Evolutionary conservation across 2,888 invertebrate species (phyloP), one percentile per base, ranked within the genome.

Genomic region (Tipula confusa): DNA sequence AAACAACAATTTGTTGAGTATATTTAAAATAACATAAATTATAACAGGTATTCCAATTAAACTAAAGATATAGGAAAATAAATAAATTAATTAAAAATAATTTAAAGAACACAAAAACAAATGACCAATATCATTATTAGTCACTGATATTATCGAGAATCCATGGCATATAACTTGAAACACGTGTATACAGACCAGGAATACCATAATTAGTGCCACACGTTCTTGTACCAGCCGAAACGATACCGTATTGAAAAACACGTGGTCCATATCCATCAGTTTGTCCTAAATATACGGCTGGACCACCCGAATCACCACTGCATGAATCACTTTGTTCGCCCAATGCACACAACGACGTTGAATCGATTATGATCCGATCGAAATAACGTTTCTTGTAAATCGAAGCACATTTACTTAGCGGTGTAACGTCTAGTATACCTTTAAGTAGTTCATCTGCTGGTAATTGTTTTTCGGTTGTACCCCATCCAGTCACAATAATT

Each of bases 401-500:
- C 18, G 38, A n/a, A 18, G 11, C 3, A 11, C 83, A 83, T 29
- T 15, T 18, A 11, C 29, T 43, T 0, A 48, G 33, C 13, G 83
- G 31, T 15, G 64, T 82, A 9, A 82, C 38, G 1, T 64, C n/a
- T n/a, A 83, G 3, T 18, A 48, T 29, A 0, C 82, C 83, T 83
- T 83, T 81, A 0, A 83, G 48, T 81, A 83, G 48, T 6, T 2
- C 43, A 0, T n/a, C 29, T 2, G 83, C 29, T 18, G 80, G 29
- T 29, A n/a, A 6, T 29, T 33, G 13, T 5, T 86, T 86, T 85
- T 92, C 92, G 0, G 91, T 92, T 15, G 90, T 88, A 11, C 93
- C 93, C 92, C 93, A 93, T 0, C 93, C 93, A 0, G 92, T 91
- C 1, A 92, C 92, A 0, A 87, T 86, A 0, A 89, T 90, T 85